phyloP scores from a whole-genome alignment of 2,113 vertebrate genomes.

The Corythornis cristatus region DNA sequence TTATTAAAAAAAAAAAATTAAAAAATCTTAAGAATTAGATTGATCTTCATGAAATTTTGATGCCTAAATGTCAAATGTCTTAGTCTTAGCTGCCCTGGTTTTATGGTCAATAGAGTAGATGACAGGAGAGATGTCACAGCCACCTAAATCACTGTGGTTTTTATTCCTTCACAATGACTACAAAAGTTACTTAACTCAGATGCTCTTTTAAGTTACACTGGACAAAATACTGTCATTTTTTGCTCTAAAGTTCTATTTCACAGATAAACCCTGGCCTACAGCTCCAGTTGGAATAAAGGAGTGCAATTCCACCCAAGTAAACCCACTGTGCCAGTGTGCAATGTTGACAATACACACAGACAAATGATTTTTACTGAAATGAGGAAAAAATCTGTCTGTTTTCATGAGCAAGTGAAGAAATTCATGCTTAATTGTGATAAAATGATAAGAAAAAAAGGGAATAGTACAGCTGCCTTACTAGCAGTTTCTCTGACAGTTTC shows the following conservation, averaged over 20 bases:
- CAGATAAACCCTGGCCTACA: background rate
- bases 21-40: background rate
- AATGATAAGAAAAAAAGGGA: background rate
- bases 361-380: background rate
- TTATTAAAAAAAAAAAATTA: too few relatives aligned
- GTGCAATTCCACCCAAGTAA: background rate
- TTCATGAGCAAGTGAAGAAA: background rate
- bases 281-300: background rate
- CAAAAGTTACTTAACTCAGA: background rate
- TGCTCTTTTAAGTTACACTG: background rate
- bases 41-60: background rate
- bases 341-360: background rate
- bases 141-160: background rate
- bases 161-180: background rate
- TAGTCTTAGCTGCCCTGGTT: background rate
- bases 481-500: background rate
- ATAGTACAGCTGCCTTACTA: background rate
- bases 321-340: background rate
- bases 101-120: background rate
- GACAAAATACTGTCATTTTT: background rate
- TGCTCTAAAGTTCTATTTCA: background rate
- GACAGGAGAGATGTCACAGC: background rate
- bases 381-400: background rate
- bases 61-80: background rate
- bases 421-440: background rate